Base-by-base conservation (phyloP, 2,113 vertebrate genomes). In the Odobenus rosmarus region DNA sequence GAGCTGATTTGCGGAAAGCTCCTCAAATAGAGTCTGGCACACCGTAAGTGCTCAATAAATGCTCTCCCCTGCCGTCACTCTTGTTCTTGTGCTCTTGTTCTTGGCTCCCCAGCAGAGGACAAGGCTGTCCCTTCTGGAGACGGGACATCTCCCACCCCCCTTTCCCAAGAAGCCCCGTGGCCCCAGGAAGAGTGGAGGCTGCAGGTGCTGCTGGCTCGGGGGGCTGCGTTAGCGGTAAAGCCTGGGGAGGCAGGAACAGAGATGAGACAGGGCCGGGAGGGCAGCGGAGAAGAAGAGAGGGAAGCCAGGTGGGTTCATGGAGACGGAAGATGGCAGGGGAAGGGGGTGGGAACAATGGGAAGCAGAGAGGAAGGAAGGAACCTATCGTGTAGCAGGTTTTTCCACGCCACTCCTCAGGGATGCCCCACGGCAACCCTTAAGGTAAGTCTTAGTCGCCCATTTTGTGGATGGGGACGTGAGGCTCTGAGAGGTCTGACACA, bases 121-220 rank as follows among this genome's bases (percentile, higher is more conserved):
- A 88, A 31, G 71, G 15, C 55, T 28, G 36, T 39, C 76, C 13
- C 10, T 67, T 4, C 53, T 77, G 64, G 39, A 76, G 24, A 57
- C 10, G 2, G 18, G 59, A 33, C 2, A 8, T 4, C 14, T 23
- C 33, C 51, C 31, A 51, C 1, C 3, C 28, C 39, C 24, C n/a
- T 87, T 74, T 42, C 67, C 31, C 15, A 49, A 28, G 71, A 91
- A 93, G 80, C 4, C 61, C 61, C 0, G 8, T 42, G 85, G 28
- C 33, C 39, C 53, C 14, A 5, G 33, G 46, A 55, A 85, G 72
- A 28, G 39, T 0, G 15, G 28, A 69, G 18, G 51, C 39, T 1
- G 0, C 0, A 31, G 5, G 39, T 15, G 4, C 5, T 19, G 11
- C 26, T 2, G 4, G 36, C 31, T 77, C 33, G 8, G 8, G 13